Conservation (phyloP, 2,113 vertebrate genomes). For the Crotalus tigris region DNA sequence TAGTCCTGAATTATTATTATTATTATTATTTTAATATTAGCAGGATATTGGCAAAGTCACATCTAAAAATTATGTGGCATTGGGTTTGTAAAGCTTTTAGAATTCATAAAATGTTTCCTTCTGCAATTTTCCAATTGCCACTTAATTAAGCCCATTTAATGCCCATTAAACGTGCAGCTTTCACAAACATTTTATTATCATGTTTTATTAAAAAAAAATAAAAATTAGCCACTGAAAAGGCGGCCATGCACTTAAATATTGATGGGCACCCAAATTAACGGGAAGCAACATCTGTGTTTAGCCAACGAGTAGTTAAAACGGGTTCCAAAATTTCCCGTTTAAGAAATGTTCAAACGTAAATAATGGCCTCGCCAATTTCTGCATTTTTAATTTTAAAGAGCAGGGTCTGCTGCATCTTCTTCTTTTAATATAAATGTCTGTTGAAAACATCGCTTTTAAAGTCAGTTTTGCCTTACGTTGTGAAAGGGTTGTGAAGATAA, state of each 20-base stretch:
- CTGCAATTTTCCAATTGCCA: slow-evolving; percentile 20
- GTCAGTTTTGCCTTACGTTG: neutral
- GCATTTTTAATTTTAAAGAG: slow-evolving; percentile 23
- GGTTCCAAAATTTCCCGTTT: slow-evolving; percentile 4
- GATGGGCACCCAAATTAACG: slow-evolving; percentile 21
- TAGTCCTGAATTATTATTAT: too few relatives aligned
- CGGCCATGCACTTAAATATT: slow-evolving; percentile 19
- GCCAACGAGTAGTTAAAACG: slow-evolving; percentile 2
- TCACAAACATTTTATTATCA: slow-evolving; percentile 26
- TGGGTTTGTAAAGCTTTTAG: neutral
- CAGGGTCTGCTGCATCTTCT: neutral
- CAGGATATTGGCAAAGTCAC: neutral
- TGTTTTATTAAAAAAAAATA: slow-evolving; percentile 23
- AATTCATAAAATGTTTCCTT: slow-evolving; percentile 22
- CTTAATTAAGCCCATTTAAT: slow-evolving; percentile 32
- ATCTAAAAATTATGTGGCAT: neutral
- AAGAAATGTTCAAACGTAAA: slow-evolving; percentile 14
- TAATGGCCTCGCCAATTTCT: neutral
- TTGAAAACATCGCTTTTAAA: neutral
- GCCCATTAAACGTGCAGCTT: slow-evolving; percentile 2
- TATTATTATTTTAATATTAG: neutral
- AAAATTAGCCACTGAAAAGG: slow-evolving; percentile 2
- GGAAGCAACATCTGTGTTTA: slow-evolving; percentile 27
- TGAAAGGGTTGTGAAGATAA: neutral
- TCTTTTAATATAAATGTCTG: neutral